Evolutionary conservation across 2,113 vertebrate species (phyloP).

Genomic region (Engraulis encrasicolus): DNA sequence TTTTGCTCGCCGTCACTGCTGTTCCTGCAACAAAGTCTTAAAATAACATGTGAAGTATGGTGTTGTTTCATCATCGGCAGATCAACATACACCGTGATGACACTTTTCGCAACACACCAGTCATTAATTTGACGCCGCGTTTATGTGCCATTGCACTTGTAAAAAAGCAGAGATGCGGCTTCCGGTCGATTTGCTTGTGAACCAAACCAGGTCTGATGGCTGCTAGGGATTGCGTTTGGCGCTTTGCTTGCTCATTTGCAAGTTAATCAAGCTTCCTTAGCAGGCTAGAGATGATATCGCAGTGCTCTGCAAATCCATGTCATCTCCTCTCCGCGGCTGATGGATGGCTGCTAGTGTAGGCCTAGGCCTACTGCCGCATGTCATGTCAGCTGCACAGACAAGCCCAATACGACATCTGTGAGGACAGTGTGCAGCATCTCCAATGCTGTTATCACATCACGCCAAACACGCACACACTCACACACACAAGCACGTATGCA

Average conservation of each 20-base stretch:
- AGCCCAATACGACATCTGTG: neutral
- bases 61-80: neutral
- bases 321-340: neutral
- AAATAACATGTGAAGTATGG: neutral
- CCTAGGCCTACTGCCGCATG: too few species aligned
- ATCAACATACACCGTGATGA: neutral
- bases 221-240: neutral
- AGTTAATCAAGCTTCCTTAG: conserved; percentile 9
- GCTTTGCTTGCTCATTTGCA: neutral
- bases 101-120: neutral
- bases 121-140: neutral
- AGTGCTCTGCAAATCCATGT: neutral
- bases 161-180: too few species aligned
- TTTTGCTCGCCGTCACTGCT: neutral
- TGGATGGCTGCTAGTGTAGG: neutral
- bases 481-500: too few species aligned
- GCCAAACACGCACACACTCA: too few species aligned
- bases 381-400: neutral
- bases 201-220: neutral
- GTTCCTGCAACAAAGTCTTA: neutral
- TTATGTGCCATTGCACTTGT: neutral
- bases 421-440: neutral
- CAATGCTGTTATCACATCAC: neutral
- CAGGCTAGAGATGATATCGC: neutral
- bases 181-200: neutral